Base-by-base conservation (phyloP, 2,113 vertebrate species). In the Neolamprologus fasciatus region DNA sequence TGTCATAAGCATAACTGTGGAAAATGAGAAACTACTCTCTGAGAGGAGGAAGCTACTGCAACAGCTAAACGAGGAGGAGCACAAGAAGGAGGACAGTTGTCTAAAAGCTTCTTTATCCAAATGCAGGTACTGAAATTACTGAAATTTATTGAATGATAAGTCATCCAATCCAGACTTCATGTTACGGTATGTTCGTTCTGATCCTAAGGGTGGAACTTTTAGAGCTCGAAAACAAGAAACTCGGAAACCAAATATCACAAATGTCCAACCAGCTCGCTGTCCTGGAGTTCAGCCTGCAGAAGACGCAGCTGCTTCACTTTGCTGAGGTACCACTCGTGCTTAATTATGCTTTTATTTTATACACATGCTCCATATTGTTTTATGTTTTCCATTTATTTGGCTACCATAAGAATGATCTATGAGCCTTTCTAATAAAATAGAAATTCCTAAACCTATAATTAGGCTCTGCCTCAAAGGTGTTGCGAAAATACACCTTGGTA, bases 11-110 rank as follows among this genome's bases (percentile, higher is more conserved):
- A 87, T 94, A 14, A 91, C 73, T 23, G 21, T 42, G 19, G 92
- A 92, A 86, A 95, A 94, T 79, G 91, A 92, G 11, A 93, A 94
- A 42, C 91, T 95, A 3, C 91, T 93, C 16, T 17, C 23, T 53
- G 94, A 94, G 58, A 94, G 87, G 87, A 88, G 89, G 37, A 51
- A 45, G 11, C 47, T 95, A 4, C 83, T 94, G 8, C 42, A 91
- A 13, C 82, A 92, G 66, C 82, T 95, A 3, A 90, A 68, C 11
- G 86, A 94, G 10, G 94, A 92, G 45, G 86, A 93, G 82, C 82
- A 87, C 63, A 80, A 26, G 57, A 89, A 86, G 40, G 81, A 91
- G 45, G 82, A 91, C 68, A 88, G 61, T 40, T 9, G 84, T 45
- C 37, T 86, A 6, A 76, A 81, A 37, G 90, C 89, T 8, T 85